Evolutionary conservation across 2,888 invertebrate genomes (phyloP).

Genomic region (Protophormia terraenovae): DNA sequence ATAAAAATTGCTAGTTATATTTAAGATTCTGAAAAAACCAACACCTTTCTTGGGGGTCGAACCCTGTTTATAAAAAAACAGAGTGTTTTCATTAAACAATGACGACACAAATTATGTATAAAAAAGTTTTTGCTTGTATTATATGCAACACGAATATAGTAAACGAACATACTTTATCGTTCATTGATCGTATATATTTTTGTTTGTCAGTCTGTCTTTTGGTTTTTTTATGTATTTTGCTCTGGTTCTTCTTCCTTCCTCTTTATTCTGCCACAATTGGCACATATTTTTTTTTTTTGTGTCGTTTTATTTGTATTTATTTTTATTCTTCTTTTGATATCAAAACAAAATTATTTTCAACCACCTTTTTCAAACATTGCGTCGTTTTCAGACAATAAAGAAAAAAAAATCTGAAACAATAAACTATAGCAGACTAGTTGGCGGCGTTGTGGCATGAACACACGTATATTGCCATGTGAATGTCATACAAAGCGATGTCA

Average conservation of each 20-base stretch:
- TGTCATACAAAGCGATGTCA: constrained; percentile 22
- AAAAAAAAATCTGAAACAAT: constrained; percentile 49
- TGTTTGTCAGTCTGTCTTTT: constrained; percentile 3
- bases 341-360: constrained; percentile 54
- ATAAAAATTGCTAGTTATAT: no score
- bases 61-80: background rate
- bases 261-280: constrained; percentile 29
- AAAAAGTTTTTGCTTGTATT: background rate
- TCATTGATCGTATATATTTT: constrained; percentile 7
- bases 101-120: background rate
- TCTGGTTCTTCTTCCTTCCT: no score
- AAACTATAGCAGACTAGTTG: constrained; percentile 56
- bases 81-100: background rate
- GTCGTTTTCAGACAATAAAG: background rate
- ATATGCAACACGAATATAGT: background rate
- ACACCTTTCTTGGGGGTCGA: background rate
- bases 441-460: constrained; percentile 31
- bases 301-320: background rate
- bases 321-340: constrained; percentile 14
- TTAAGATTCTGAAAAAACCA: no score
- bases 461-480: background rate
- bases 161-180: background rate
- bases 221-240: background rate
- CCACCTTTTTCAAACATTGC: constrained; percentile 48
- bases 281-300: background rate